Percentiles rank a stretch among this genome's conserved stretches.
phyloP scores from a whole-genome alignment of 64 coral and sea anemone species.

The Pocillopora verrucosa region DNA sequence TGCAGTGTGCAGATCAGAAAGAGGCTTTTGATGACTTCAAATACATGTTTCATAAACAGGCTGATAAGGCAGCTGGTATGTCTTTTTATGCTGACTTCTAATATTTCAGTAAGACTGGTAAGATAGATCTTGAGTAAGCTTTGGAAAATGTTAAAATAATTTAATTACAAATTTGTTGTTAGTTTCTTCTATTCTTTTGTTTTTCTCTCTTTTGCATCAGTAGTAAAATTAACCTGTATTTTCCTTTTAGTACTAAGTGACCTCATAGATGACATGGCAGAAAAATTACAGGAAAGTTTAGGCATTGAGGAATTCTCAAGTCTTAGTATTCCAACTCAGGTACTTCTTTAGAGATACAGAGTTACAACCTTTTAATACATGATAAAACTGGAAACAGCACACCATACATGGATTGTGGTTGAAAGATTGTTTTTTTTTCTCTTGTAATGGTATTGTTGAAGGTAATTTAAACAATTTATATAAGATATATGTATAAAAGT shows the following conservation, averaged over 20 bases:
- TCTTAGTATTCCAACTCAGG: conserved; percentile 57
- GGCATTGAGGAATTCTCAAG: conserved; percentile 87
- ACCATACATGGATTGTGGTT: too few species aligned
- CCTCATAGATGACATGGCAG: conserved; percentile 92
- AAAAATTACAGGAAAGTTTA: conserved; percentile 67
- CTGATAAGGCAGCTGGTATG: conserved; percentile 84
- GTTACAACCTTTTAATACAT: too few species aligned
- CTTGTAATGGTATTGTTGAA: too few species aligned
- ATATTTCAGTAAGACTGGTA: neutral
- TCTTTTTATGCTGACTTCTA: neutral
- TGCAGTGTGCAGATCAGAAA: conserved; percentile 40
- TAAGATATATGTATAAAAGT: too few species aligned
- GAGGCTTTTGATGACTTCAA: conserved; percentile 63
- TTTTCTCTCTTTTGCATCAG: too few species aligned
- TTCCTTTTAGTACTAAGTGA: conserved; percentile 85
- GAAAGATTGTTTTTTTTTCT: too few species aligned
- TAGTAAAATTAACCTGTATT: neutral
- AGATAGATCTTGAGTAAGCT: too few species aligned
- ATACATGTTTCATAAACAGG: conserved; percentile 98
- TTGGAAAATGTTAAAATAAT: too few species aligned
- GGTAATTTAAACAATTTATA: too few species aligned
- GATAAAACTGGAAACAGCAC: too few species aligned
- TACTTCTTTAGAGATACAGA: neutral
- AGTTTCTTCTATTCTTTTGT: too few species aligned
- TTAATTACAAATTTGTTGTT: too few species aligned